phyloP scores from a whole-genome alignment of 2,797 vertebrate species.

The Salmo trutta region DNA sequence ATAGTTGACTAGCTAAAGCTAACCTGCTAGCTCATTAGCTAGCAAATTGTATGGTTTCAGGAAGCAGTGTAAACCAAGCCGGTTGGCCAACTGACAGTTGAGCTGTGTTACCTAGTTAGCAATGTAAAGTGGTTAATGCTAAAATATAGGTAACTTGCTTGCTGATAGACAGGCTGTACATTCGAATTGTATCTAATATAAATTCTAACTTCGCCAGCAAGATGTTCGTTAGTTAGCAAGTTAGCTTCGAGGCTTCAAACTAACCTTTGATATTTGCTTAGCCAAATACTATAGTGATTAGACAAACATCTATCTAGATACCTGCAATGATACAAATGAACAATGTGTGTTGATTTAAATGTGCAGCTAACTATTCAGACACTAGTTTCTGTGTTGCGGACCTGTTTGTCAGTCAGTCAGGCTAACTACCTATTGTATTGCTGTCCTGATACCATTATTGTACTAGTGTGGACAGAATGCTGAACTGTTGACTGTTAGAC shows the following conservation, averaged over 20 bases:
- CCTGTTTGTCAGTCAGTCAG: neutral
- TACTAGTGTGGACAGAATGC: neutral
- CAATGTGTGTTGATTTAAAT: neutral
- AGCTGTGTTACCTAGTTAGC: slow-evolving; percentile 4
- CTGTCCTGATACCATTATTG: neutral
- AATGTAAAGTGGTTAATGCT: slow-evolving; percentile 42
- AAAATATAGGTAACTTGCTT: slow-evolving; percentile 29
- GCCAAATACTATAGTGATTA: neutral
- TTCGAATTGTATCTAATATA: neutral
- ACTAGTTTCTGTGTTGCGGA: neutral
- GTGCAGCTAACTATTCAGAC: neutral
- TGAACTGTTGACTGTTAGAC: neutral
- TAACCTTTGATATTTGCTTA: neutral
- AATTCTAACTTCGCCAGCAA: neutral
- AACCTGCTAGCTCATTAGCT: slow-evolving; percentile 30
- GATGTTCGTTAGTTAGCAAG: neutral
- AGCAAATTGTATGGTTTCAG: slow-evolving; percentile 62
- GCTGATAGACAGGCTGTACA: neutral
- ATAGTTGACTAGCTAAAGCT: neutral
- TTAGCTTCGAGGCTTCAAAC: neutral
- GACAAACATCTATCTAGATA: neutral
- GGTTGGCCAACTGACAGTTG: neutral
- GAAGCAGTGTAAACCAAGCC: slow-evolving; percentile 49
- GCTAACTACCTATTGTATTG: neutral
- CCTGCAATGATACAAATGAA: neutral